phyloP scores from a whole-genome alignment of 2,888 invertebrate genomes.

The Lymantria monacha region DNA sequence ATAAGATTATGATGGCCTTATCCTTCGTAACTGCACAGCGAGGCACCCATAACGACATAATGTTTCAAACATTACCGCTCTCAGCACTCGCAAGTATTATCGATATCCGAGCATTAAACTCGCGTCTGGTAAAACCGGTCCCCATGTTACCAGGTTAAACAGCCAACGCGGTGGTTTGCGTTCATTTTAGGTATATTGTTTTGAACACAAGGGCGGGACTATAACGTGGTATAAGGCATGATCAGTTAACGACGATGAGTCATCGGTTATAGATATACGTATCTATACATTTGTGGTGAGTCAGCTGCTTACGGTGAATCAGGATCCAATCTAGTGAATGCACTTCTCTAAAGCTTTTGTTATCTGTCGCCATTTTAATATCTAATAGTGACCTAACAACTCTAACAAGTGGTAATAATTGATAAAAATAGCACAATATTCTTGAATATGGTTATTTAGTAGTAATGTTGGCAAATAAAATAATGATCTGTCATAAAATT shows the following conservation, averaged over 20 bases:
- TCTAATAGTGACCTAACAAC: background rate
- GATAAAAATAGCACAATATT: too few species aligned
- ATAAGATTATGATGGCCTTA: too few species aligned
- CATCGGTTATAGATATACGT: slow-evolving; percentile 29
- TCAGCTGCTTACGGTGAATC: slow-evolving; percentile 43
- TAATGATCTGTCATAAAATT: too few species aligned
- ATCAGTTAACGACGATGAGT: slow-evolving; percentile 34
- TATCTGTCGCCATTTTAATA: background rate
- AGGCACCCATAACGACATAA: background rate
- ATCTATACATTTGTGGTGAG: slow-evolving; percentile 36
- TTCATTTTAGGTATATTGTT: slow-evolving; percentile 37
- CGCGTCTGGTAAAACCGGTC: slow-evolving; percentile 34
- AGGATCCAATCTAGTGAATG: slow-evolving; percentile 25
- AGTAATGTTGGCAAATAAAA: too few species aligned
- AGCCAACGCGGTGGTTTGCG: slow-evolving; percentile 34
- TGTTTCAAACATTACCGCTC: background rate
- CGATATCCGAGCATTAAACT: slow-evolving; percentile 32
- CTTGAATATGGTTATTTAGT: too few species aligned
- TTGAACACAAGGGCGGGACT: slow-evolving; percentile 22
- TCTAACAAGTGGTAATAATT: too few species aligned
- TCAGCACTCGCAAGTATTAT: slow-evolving; percentile 12
- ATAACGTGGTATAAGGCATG: slow-evolving; percentile 17
- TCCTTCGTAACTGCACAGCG: too few species aligned
- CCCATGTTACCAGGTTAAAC: slow-evolving; percentile 26
- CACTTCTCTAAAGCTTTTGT: slow-evolving; percentile 10